A percentile compares a stretch with the other conserved stretches of the same genome.
Evolutionary conservation across 2,888 invertebrate genomes (phyloP).

Genomic region (Pyrrhia umbra): DNA sequence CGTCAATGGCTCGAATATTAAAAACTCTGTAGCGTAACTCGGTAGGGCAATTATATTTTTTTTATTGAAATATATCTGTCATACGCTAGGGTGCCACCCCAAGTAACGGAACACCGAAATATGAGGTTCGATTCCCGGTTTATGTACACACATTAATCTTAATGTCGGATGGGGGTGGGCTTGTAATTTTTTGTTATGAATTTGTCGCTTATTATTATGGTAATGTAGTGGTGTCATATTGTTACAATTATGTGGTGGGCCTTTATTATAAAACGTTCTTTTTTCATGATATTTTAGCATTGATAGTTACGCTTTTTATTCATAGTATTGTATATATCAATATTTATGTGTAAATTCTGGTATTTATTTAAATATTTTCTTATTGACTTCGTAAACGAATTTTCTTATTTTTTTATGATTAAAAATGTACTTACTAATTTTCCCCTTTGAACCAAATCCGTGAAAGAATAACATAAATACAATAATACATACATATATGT

Average conservation of each 20-base stretch:
- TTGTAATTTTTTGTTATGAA: constrained; percentile 68
- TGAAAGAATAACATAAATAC: too few relatives aligned
- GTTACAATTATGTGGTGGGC: constrained; percentile 38
- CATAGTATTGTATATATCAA: too few relatives aligned
- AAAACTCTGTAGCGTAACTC: constrained; percentile 31
- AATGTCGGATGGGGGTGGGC: constrained; percentile 79
- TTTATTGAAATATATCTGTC: constrained; percentile 63
- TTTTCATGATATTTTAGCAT: constrained; percentile 12
- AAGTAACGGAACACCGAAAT: constrained; percentile 81
- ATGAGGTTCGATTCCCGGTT: constrained; percentile 77
- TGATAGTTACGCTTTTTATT: constrained; percentile 18
- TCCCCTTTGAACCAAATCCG: too few relatives aligned
- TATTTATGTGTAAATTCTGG: too few relatives aligned
- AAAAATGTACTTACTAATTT: too few relatives aligned
- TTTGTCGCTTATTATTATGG: constrained; percentile 67
- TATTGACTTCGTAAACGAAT: too few relatives aligned
- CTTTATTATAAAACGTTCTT: constrained; percentile 16
- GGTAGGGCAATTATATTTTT: constrained; percentile 65
- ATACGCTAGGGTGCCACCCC: constrained; percentile 74
- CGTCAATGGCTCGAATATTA: background rate
- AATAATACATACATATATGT: too few relatives aligned
- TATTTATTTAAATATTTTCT: too few relatives aligned
- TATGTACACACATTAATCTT: constrained; percentile 80
- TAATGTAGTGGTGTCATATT: constrained; percentile 57
- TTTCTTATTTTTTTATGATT: too few relatives aligned